Conservation (phyloP, 2,113 vertebrate genomes). For the Otocyon megalotis region DNA sequence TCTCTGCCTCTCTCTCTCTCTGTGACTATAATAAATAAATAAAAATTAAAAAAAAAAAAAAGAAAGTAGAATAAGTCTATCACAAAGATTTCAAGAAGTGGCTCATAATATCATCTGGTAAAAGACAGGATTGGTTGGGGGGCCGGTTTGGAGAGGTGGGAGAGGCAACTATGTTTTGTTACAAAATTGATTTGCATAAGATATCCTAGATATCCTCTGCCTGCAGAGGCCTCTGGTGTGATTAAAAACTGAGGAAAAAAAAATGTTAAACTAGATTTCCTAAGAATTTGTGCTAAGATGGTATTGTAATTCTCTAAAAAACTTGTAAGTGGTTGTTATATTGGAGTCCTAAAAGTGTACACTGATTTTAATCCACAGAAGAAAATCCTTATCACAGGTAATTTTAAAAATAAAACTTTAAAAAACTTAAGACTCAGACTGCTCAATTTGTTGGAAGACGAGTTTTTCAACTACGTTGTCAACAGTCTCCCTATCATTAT, state of each 20-base stretch:
- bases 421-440: neutral
- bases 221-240: neutral
- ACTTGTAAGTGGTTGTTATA: neutral
- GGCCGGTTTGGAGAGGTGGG: no score
- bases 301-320: neutral
- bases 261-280: neutral
- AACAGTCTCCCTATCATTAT: neutral
- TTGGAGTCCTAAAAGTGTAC: neutral
- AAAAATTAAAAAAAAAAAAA: no score
- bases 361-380: neutral
- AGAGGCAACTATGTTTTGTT: neutral
- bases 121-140: neutral
- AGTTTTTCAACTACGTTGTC: neutral
- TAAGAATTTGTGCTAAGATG: neutral
- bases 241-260: neutral
- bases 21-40: no score
- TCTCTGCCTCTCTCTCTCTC: no score
- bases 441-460: neutral
- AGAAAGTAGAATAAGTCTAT: neutral
- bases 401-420: neutral
- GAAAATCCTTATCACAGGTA: neutral
- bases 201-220: neutral
- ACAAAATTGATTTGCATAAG: neutral
- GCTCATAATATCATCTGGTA: neutral
- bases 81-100: slow-evolving; percentile 18